Base-by-base conservation (phyloP, 2,888 invertebrate species). In the Thera britannica region DNA sequence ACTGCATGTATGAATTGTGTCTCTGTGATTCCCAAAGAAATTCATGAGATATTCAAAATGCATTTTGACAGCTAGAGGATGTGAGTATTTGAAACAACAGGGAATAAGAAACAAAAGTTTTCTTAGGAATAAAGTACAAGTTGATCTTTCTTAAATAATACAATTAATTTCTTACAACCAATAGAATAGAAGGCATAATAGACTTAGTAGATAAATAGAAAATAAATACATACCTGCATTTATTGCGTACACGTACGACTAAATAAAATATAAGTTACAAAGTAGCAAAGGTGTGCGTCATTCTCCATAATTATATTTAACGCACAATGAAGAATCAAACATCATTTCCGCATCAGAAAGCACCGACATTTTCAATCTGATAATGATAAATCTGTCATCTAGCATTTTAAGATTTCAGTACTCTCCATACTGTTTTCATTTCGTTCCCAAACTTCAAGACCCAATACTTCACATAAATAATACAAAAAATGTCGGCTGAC, bases 401-500 rank as follows among this genome's bases (percentile, higher is more conserved):
- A n/a, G 2, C 52, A 8, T n/a, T 61, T 61, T 36, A 62, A 6
- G n/a, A 58, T 48, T 38, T 62, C 34, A 49, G 23, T 23, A 23
- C 23, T 44, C 52, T 6, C 34, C 51, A 3, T 51, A 44, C 41
- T 48, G 34, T 51, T 56, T 23, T 38, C 63, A 41, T 35, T 58
- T 49, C 49, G 58, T 44, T 57, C 41, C 41, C 63, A 44, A 12
- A 58, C 58, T 64, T 58, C 46, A 63, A 4, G n/a, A 38, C 6
- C 48, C 36, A 54, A 52, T 48, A n/a, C 41, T 54, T 58, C 52
- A 54, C 5, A 44, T 58, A 58, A 51, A 64, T 64, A 64, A 63
- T 58, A 58, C 54, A 58, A 52, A 36, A 52, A 36, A 57, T 52
- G 11, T 51, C 23, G 46, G 46, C 54, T 65, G 69, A 68, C 57